Conservation (phyloP, 1,140 invertebrate species). For the Pygmarrhopalites habei region DNA sequence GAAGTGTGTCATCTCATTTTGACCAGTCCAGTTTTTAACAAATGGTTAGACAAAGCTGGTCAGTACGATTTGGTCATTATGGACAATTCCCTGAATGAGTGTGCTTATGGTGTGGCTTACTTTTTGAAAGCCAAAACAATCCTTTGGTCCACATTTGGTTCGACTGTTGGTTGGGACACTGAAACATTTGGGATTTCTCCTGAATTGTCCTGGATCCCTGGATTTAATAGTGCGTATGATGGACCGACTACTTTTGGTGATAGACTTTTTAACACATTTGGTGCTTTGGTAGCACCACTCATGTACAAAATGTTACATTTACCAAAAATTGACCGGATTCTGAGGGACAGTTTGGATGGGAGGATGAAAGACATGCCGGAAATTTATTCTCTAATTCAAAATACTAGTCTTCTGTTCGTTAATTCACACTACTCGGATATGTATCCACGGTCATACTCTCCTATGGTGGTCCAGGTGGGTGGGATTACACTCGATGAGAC, state of each 20-base stretch:
- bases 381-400: not conserved
- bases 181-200: not conserved
- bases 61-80: slow-evolving; percentile 9
- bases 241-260: not conserved
- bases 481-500: not conserved
- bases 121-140: not conserved
- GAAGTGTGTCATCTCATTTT: not conserved
- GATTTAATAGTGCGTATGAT: not conserved
- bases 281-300: not conserved
- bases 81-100: not conserved
- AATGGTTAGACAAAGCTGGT: not conserved
- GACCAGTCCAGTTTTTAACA: not conserved
- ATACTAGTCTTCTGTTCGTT: not conserved
- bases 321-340: not conserved
- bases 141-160: not conserved
- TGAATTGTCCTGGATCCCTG: slow-evolving; percentile 1
- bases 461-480: not conserved
- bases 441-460: not conserved
- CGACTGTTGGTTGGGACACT: not conserved
- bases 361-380: not conserved
- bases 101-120: not conserved
- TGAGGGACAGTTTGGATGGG: not conserved
- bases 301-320: not conserved
- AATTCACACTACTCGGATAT: slow-evolving; percentile 1
- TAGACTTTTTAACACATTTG: not conserved